A percentile compares a stretch with the other conserved stretches of the same genome.
Conservation (phyloP, 2,113 vertebrate species). For the Meles meles region DNA sequence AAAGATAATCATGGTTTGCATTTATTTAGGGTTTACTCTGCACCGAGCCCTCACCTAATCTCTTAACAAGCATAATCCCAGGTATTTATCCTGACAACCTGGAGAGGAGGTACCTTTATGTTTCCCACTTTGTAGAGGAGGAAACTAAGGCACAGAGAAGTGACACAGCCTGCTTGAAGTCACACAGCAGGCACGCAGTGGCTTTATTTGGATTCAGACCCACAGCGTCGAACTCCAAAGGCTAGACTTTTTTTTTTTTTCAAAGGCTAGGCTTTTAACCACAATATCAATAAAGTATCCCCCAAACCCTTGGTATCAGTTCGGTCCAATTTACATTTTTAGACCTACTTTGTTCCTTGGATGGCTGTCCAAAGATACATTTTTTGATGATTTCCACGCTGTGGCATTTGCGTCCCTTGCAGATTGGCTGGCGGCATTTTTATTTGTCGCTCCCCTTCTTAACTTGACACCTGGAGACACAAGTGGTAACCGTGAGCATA, state of each 20-base stretch:
- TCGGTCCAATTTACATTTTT: neutral
- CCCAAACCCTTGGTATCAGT: neutral
- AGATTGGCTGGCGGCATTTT: slow-evolving; percentile 22
- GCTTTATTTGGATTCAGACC: neutral
- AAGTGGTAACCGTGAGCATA: neutral
- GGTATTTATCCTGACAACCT: neutral
- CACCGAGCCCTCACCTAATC: neutral
- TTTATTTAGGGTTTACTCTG: neutral
- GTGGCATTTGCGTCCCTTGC: neutral
- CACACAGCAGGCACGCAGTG: neutral
- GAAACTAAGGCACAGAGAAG: neutral
- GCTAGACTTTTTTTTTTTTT: no score
- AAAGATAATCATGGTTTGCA: neutral
- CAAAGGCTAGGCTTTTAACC: neutral
- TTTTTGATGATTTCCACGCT: neutral
- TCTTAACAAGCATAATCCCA: neutral
- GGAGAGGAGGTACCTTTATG: neutral
- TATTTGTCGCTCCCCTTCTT: slow-evolving; percentile 1
- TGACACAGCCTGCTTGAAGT: neutral
- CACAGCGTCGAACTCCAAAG: neutral
- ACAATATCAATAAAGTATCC: neutral
- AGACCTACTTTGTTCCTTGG: slow-evolving; percentile 48
- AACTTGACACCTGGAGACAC: slow-evolving; percentile 63
- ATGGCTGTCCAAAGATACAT: neutral
- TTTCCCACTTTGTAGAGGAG: slow-evolving; percentile 31